These are phyloP conservation scores for Stratiolaelaps scimitus DNA, from an alignment of 1,140 invertebrate species.

Conservation along the genomic window DNA sequence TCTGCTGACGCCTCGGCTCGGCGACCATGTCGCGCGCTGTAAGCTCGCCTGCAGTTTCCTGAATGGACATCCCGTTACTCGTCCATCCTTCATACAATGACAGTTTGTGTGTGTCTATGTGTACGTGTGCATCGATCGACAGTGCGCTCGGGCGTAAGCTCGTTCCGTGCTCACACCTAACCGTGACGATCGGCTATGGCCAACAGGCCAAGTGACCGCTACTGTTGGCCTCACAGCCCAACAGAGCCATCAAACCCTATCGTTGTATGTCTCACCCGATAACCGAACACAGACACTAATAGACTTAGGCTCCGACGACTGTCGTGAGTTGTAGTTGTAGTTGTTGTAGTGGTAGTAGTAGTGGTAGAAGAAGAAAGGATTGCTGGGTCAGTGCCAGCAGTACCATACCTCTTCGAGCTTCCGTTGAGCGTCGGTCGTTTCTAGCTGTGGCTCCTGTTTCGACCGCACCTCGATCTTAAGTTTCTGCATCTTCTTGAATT, in stretches of 20 bases:
- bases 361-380: neutral
- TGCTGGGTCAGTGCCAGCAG: neutral
- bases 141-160: too few relatives aligned
- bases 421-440: neutral
- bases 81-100: too few relatives aligned
- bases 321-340: neutral
- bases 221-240: too few relatives aligned
- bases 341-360: neutral
- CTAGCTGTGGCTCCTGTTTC: neutral
- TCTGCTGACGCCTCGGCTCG: slow-evolving; percentile 35
- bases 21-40: slow-evolving; percentile 30
- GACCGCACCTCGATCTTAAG: slow-evolving; percentile 36
- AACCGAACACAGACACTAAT: neutral
- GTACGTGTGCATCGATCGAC: too few relatives aligned
- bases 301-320: neutral
- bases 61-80: slow-evolving; percentile 28
- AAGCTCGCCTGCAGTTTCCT: slow-evolving; percentile 30
- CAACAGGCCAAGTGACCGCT: too few relatives aligned
- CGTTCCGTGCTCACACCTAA: too few relatives aligned
- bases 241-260: too few relatives aligned
- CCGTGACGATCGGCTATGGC: too few relatives aligned
- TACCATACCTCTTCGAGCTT: slow-evolving; percentile 5
- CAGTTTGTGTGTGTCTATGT: too few relatives aligned
- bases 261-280: too few relatives aligned
- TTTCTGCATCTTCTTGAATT: slow-evolving; percentile 77